phyloP scores from a whole-genome alignment of 2,113 vertebrate genomes.

The Tretioscincus oriximinensis region DNA sequence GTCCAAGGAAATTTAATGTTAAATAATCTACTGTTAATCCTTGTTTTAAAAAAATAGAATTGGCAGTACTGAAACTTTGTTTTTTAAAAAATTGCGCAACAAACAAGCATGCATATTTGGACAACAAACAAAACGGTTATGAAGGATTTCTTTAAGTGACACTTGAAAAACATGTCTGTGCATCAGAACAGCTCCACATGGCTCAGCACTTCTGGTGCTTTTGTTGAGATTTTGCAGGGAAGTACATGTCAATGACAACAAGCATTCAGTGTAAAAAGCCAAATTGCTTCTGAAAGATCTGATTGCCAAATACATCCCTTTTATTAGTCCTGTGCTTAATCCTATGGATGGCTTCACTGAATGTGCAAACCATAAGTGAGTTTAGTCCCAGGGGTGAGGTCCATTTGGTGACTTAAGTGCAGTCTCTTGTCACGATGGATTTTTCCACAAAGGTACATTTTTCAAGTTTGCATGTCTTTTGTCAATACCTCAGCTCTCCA shows the following conservation, averaged over 20 bases:
- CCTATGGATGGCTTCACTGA: conserved; percentile 78
- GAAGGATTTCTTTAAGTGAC: conserved; percentile 25
- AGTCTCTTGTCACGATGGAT: conserved; percentile 81
- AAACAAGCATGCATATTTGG: conserved; percentile 16
- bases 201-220: conserved; percentile 60
- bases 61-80: conserved; percentile 11
- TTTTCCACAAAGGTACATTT: conserved; percentile 71
- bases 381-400: conserved; percentile 81
- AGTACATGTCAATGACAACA: conserved; percentile 78
- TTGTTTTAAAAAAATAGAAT: conserved; percentile 31
- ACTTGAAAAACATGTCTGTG: conserved; percentile 33
- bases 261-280: conserved; percentile 78
- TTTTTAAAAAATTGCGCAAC: conserved; percentile 17
- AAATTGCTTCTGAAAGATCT: conserved; percentile 90
- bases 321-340: conserved; percentile 75
- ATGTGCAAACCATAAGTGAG: conserved; percentile 81
- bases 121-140: neutral
- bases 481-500: conserved; percentile 58
- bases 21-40: neutral
- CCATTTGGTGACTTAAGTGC: conserved; percentile 86
- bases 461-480: conserved; percentile 69
- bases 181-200: conserved; percentile 55
- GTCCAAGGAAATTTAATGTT: neutral
- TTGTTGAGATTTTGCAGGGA: conserved; percentile 60
- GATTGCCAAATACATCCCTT: conserved; percentile 79